Percentiles rank a stretch among this genome's conserved stretches.
Conservation (phyloP, 2,888 invertebrate genomes). For the Dasysyrphus albostriatus region DNA sequence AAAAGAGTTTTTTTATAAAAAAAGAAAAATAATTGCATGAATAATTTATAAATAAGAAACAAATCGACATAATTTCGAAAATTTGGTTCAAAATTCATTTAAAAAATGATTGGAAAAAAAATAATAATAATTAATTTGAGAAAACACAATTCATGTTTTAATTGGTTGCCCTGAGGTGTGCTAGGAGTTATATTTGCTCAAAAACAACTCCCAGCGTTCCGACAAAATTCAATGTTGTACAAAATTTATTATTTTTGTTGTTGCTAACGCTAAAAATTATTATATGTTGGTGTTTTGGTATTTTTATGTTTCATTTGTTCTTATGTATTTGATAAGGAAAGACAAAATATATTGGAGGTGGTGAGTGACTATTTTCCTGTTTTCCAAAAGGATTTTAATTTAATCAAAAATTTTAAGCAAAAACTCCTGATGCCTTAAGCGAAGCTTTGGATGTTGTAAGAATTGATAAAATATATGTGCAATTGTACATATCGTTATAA, state of each 20-base stretch:
- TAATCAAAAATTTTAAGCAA: too few relatives aligned
- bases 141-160: too few relatives aligned
- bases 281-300: slow-evolving; percentile 20
- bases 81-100: background rate
- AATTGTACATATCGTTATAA: too few relatives aligned
- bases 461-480: too few relatives aligned
- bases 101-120: too few relatives aligned
- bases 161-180: slow-evolving; percentile 33
- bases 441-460: too few relatives aligned
- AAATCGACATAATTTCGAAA: slow-evolving; percentile 16
- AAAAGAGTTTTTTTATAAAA: background rate
- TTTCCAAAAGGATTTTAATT: too few relatives aligned
- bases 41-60: background rate
- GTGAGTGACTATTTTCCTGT: slow-evolving; percentile 4
- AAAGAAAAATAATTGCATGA: slow-evolving; percentile 17
- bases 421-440: too few relatives aligned
- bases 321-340: background rate
- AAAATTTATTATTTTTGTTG: slow-evolving; percentile 7
- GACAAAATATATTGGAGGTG: slow-evolving; percentile 8
- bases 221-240: slow-evolving; percentile 33
- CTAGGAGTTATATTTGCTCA: background rate
- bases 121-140: too few relatives aligned
- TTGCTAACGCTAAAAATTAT: slow-evolving; percentile 3
- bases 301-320: slow-evolving; percentile 24
- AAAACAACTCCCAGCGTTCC: background rate